Evolutionary conservation across 2,113 vertebrate species (phyloP), one percentile per base, ranked within the genome.

Genomic region (Gasterosteus nipponicus): DNA sequence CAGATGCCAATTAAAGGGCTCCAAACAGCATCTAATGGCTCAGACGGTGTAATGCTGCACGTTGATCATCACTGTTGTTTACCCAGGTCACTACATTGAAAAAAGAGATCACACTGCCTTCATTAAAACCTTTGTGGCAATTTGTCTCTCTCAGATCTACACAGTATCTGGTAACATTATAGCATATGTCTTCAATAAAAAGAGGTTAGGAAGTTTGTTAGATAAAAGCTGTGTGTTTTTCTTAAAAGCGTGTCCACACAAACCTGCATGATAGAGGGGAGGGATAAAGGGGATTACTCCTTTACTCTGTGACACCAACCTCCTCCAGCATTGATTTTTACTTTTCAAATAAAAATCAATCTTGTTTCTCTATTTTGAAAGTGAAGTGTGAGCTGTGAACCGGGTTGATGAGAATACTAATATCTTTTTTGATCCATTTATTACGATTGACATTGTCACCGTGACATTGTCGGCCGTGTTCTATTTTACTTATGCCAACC

Each of bases 11-110:
- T 76, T 71, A 78, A 83, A 85, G 64, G 29, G 51, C 47, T 87
- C 35, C 61, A 61, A 65, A 63, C 68, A 22, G 70, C 33, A 39
- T 68, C 66, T 89, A 92, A 91, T 91, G 91, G 73, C 75, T 87
- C 66, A 31, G 70, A 42, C 46, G 68, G 46, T 49, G 53, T 64
- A 53, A 69, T 65, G 65, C 57, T 75, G 46, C 67, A 39, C 75
- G 81, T 29, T 90, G 81, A 92, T 93, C 86, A 78, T 66, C 44
- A 60, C 44, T 18, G 16, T 51, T 81, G 70, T 84, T 87, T 65
- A 46, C 31, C 69, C 2, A 1, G 56, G 85, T 80, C 71, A 67
- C 38, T 42, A 38, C 77, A 84, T 85, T 86, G 73, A 89, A 89
- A 83, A 70, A 75, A 85, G 39, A 0, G 41, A 69, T 69, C 15